phyloP scores from a whole-genome alignment of 1,140 invertebrate species.

The Heterodera carotae region DNA sequence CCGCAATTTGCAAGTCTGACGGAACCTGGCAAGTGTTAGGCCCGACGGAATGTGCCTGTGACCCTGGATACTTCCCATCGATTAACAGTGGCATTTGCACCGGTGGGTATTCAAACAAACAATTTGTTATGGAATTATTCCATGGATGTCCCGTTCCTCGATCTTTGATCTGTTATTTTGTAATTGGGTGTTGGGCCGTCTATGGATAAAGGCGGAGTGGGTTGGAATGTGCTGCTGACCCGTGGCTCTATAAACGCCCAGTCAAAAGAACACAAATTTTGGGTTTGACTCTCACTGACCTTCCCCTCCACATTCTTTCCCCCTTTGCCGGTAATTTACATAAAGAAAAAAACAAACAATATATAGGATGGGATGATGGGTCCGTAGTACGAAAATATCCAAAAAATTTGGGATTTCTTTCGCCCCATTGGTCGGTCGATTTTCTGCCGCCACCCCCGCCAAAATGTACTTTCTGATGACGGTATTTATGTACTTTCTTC shows the following conservation, averaged over 20 bases:
- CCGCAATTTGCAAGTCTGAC: constrained; percentile 54
- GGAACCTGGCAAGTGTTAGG: constrained; percentile 53
- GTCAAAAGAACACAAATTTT: background rate
- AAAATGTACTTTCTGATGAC: background rate
- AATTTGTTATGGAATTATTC: background rate
- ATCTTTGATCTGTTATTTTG: background rate
- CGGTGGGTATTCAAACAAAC: constrained; percentile 26
- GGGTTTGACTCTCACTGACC: background rate
- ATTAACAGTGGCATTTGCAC: constrained; percentile 49
- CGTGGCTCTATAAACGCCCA: too few species aligned
- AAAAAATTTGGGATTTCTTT: background rate
- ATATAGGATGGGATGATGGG: too few species aligned
- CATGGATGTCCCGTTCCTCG: too few species aligned
- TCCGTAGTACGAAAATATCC: too few species aligned
- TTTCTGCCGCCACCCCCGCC: background rate
- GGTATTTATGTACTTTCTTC: background rate
- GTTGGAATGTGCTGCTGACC: background rate
- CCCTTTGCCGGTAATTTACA: too few species aligned
- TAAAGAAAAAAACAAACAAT: too few species aligned
- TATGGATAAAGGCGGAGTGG: background rate
- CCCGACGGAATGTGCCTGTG: constrained; percentile 48
- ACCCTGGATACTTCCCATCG: constrained; percentile 44
- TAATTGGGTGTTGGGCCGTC: background rate
- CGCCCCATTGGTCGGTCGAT: background rate
- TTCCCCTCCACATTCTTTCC: too few species aligned